Evolutionary conservation across 2,888 invertebrate genomes (phyloP).

Genomic region (Formica aserva): DNA sequence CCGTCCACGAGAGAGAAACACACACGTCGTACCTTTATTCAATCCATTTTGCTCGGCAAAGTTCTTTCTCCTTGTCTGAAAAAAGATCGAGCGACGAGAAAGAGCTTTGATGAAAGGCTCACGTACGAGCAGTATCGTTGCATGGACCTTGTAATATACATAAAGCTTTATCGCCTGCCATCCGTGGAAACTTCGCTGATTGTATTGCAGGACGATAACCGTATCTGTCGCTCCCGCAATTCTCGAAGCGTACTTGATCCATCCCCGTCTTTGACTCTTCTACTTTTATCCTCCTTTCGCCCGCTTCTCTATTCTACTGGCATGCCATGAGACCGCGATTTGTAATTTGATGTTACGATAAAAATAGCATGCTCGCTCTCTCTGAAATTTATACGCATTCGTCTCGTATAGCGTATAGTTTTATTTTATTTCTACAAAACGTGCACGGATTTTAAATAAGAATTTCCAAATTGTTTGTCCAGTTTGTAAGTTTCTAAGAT

Average conservation of each 20-base stretch:
- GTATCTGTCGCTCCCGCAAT: conserved; percentile 69
- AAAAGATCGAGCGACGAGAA: conserved; percentile 51
- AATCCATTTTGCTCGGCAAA: conserved; percentile 39
- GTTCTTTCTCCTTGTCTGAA: conserved; percentile 34
- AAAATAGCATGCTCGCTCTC: conserved; percentile 26
- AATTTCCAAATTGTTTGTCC: neutral
- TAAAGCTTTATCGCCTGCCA: conserved; percentile 76
- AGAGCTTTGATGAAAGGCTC: conserved; percentile 75
- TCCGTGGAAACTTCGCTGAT: conserved; percentile 76
- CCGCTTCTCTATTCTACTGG: conserved; percentile 31
- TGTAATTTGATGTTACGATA: conserved; percentile 52
- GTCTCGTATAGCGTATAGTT: neutral
- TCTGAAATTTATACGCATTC: conserved; percentile 35
- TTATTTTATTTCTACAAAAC: conserved; percentile 20
- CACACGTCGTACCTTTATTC: conserved; percentile 52
- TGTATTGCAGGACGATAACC: conserved; percentile 74
- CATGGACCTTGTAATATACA: conserved; percentile 74
- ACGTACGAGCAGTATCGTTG: conserved; percentile 74
- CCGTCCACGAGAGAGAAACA: conserved; percentile 40
- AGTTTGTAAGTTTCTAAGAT: neutral
- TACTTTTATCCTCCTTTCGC: conserved; percentile 39
- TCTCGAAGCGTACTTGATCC: conserved; percentile 70
- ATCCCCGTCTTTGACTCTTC: conserved; percentile 59
- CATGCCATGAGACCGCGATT: conserved; percentile 43
- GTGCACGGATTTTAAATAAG: neutral